These are phyloP conservation scores for Saturnia pavonia DNA, from an alignment of 2,888 invertebrate species.

Conservation along the genomic window DNA sequence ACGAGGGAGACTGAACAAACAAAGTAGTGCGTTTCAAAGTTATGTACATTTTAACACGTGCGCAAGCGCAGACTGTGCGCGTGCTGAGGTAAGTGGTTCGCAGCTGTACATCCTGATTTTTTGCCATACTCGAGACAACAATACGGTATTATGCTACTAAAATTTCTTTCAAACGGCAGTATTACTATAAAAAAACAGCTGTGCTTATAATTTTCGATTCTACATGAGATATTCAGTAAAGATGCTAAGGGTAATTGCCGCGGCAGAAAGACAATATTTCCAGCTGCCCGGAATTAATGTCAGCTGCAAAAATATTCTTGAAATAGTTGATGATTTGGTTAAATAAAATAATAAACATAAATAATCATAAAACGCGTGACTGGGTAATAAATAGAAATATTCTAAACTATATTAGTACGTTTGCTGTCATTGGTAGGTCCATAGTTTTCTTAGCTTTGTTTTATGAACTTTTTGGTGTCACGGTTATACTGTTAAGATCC, in stretches of 20 bases:
- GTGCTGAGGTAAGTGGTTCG: conserved; percentile 42
- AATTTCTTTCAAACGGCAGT: background rate
- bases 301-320: background rate
- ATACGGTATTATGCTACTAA: background rate
- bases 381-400: background rate
- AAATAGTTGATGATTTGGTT: background rate
- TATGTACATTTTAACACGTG: conserved; percentile 9
- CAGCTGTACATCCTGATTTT: conserved; percentile 45
- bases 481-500: background rate
- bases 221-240: background rate
- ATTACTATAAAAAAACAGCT: background rate
- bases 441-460: background rate
- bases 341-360: background rate
- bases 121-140: conserved; percentile 21
- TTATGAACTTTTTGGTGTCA: background rate
- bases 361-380: background rate
- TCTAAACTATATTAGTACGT: background rate
- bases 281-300: background rate
- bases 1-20: conserved; percentile 1
- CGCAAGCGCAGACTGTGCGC: conserved; percentile 39
- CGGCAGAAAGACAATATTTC: background rate
- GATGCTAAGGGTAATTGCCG: background rate
- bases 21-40: conserved; percentile 12
- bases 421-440: background rate
- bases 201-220: background rate